phyloP scores from a whole-genome alignment of 1,140 invertebrate genomes.

The Diachasma alloeum region DNA sequence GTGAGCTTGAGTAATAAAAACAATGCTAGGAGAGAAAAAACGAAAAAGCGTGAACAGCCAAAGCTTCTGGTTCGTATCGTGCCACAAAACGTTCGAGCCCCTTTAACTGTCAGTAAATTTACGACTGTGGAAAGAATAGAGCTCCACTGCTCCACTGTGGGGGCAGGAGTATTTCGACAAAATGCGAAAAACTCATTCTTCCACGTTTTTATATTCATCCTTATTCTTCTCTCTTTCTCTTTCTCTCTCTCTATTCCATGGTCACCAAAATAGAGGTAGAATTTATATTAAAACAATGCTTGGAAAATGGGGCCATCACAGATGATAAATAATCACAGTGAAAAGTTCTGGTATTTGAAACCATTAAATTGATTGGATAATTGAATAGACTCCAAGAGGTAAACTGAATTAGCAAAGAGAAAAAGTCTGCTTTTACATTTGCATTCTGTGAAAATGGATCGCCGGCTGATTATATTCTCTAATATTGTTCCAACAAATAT shows the following conservation, averaged over 20 bases:
- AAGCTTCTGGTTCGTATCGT: neutral
- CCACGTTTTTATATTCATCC: neutral
- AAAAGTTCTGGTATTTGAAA: neutral
- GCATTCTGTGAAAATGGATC: too few relatives aligned
- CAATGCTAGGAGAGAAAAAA: neutral
- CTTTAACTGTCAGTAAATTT: slow-evolving; percentile 13
- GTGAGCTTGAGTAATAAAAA: slow-evolving; percentile 8
- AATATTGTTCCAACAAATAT: neutral
- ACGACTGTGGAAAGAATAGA: neutral
- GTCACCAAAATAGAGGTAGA: neutral
- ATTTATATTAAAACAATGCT: neutral
- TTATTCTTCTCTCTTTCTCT: neutral
- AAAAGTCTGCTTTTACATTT: neutral
- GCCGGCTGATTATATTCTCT: too few relatives aligned
- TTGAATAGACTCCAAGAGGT: neutral
- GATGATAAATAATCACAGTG: neutral
- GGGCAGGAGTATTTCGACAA: neutral
- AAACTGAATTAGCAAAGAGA: neutral
- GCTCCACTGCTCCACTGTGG: neutral
- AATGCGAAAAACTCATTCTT: slow-evolving; percentile 10
- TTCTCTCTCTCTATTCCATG: too few relatives aligned
- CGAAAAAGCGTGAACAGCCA: neutral
- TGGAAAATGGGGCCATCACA: neutral
- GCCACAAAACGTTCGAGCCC: slow-evolving; percentile 10
- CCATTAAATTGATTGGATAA: neutral